Base-by-base conservation (phyloP, 2,797 vertebrate species). In the Cheirogaleus major region DNA sequence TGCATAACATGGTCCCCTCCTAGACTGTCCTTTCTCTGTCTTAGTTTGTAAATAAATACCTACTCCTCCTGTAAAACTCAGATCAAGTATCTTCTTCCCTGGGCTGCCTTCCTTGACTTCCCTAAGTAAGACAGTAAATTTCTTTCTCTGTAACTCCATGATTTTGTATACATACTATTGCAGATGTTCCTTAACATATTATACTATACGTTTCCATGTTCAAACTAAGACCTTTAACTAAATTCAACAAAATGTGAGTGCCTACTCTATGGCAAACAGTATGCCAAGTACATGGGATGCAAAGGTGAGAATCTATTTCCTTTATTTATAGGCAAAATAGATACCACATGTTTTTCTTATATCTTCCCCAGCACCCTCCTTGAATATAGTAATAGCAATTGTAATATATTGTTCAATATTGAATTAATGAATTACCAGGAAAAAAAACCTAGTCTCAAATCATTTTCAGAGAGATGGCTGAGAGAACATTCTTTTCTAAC, bases 381-480 rank as follows among this genome's bases (percentile, higher is more conserved):
- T 89, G 32, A 81, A 78, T 73, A 67, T 1, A 48, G 10, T 48
- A 41, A 52, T 22, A 63, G 22, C 52, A 57, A 90, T 69, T 48
- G 0, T 67, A 93, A 91, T 91, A 79, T 52, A 10, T 52, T 72
- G 23, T 35, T 78, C 35, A 73, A 87, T 85, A 81, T 63, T 80
- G 59, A 96, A 57, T 83, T 52, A 94, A 72, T 43, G n/a, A 94
- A 87, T 94, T 82, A 30, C 1, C 35, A 88, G 38, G 79, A 38
- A 0, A 2, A 91, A 81, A 0, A 2, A 91, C 92, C 25, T 48
- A 79, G 8, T 89, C 76, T 96, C 35, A 72, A 95, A 90, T 3
- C 67, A 65, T 96, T 98, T 97, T 86, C 45, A 83, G 81, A 63
- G 35, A 45, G 2, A 89, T 89, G 4, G 30, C 30, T 95, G 22